Base-by-base conservation (phyloP, 2,888 invertebrate species). In the Mythimna impura region DNA sequence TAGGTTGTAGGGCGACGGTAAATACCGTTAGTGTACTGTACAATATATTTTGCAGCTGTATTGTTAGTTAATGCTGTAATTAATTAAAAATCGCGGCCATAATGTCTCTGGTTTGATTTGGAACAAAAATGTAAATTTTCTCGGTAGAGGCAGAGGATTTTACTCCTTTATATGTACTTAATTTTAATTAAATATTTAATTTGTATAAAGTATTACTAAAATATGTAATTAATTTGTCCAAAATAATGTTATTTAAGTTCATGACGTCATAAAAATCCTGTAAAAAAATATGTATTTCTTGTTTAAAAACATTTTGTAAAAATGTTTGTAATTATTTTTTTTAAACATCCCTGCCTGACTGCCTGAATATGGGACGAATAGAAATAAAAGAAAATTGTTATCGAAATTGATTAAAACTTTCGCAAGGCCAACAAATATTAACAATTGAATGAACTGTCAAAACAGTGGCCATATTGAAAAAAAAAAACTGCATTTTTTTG, bases 21-120 rank as follows among this genome's bases (percentile, higher is more conserved):
- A 82, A 78, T 71, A 85, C 85, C 80, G 85, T 89, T 88, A 90
- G 89, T 87, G 82, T 89, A 85, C 78, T 86, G 87, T 88, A 91
- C 89, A 90, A 92, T 94, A 94, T 95, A 91, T 93, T 95, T 95
- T 95, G 95, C 95, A 93, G 89, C 90, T 91, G 86, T 91, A 91
- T 92, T 84, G 88, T 92, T 91, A 90, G 89, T 90, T 91, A 88
- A 86, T 91, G 89, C 91, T 92, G 89, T 89, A 83, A 75, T 71
- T 66, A 52, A 87, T 88, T 88, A 86, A 89, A 83, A 88, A 89
- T 88, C 80, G 93, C 93, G 94, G 95, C 95, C 95, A 96, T 96
- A 94, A 83, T 86, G 88, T 88, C 86, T 89, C 87, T 86, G 89
- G 89, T 90, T 89, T 90, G 86, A 87, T 89, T 92, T 89, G 82